Conservation (phyloP, 2,888 invertebrate species). For the Andrena hattorfiana region DNA sequence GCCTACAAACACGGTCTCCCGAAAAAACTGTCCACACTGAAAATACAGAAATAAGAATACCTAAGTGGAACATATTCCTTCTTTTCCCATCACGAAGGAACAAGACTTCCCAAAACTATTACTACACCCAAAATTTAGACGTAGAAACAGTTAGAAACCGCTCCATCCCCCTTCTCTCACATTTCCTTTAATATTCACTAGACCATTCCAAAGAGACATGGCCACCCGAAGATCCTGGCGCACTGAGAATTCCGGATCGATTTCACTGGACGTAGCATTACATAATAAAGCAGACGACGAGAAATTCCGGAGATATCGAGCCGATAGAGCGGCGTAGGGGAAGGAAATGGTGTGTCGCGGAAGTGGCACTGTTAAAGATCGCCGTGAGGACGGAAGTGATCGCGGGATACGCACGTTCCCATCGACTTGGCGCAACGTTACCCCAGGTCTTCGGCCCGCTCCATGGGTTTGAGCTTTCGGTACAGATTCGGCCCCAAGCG, state of each 20-base stretch:
- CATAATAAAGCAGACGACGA: slow-evolving; percentile 14
- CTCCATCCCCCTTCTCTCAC: too few relatives aligned
- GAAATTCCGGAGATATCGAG: slow-evolving; percentile 3
- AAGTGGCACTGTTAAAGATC: background rate
- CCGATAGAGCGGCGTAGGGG: background rate
- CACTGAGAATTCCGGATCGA: slow-evolving; percentile 43
- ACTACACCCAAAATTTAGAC: too few relatives aligned
- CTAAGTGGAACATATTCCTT: too few relatives aligned
- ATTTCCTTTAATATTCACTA: background rate
- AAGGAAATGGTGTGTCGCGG: background rate
- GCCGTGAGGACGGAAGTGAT: background rate
- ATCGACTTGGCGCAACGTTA: slow-evolving; percentile 21
- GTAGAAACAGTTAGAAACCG: too few relatives aligned
- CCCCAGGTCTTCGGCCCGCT: slow-evolving; percentile 64
- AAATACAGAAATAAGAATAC: too few relatives aligned
- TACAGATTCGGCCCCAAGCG: slow-evolving; percentile 69
- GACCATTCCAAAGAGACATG: slow-evolving; percentile 11
- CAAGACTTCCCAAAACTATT: background rate
- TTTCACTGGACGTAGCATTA: slow-evolving; percentile 16
- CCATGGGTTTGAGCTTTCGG: slow-evolving; percentile 69
- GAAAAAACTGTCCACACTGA: too few relatives aligned
- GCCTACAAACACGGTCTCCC: too few relatives aligned
- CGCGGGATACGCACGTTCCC: background rate
- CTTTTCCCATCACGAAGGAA: background rate
- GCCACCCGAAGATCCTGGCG: slow-evolving; percentile 32